Evolutionary conservation across 2,888 invertebrate genomes (phyloP), one percentile per base, ranked within the genome.

Genomic region (Drosophila mercatorum): DNA sequence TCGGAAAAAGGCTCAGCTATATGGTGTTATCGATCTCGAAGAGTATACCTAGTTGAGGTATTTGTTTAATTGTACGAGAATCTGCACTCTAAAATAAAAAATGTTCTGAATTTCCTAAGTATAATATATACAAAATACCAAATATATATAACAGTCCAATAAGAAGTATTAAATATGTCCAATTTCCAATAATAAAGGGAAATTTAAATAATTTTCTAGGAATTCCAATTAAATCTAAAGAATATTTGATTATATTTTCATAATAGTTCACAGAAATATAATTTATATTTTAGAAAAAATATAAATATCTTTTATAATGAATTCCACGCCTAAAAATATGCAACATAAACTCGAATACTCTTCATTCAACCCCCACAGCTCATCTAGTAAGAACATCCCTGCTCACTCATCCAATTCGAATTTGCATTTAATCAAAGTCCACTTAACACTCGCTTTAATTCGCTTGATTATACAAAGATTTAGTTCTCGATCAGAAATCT

Each of bases 391-490:
- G 14, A 31, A 5, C 7, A 12, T 0, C 41, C 10, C 17, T 4
- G 3, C 1, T 10, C 17, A 6, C 3, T 12, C 5, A 1, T 36
- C 38, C 36, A 58, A 17, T 46, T 12, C 38, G n/a, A 46, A 46
- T 11, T 12, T 36, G 26, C 5, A 14, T 22, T 2, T 31, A 3
- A 12, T 31, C 12, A 36, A 49, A 49, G 17, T 49, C 31, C 14
- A 40, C n/a, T 57, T 63, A 5, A n/a, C 46, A 26, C 17, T 14
- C 2, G 14, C 11, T 34, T n/a, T 31, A 67, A 40, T 68, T 17
- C 2, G 2, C 10, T 17, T 43, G 10, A 14, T 31, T 43, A 10
- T 22, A 2, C 12, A 26, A 26, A 11, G 1, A 26, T 2, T 12
- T 26, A 17, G 5, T 0, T 12, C 11, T 62, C 5, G 6, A 41